These are phyloP conservation scores for Trichechus manatus DNA, from an alignment of 2,113 vertebrate species.

Conservation along the genomic window DNA sequence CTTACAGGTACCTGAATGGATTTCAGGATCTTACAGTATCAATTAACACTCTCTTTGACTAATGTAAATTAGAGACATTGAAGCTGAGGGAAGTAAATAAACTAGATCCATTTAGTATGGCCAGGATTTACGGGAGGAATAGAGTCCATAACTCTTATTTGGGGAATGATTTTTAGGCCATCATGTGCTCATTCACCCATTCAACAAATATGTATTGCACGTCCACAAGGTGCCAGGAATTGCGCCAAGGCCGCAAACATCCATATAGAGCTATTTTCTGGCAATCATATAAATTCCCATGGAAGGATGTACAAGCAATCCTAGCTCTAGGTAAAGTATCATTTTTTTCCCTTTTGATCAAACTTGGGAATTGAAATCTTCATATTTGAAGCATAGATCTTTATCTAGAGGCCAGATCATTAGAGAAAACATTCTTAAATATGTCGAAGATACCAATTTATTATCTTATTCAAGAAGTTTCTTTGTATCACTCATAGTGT, in stretches of 20 bases:
- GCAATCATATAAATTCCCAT: background rate
- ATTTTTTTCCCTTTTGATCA: background rate
- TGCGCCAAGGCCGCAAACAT: background rate
- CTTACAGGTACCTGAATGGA: background rate
- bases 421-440: constrained; percentile 17
- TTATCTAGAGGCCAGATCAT: background rate
- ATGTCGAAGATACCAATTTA: background rate
- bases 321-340: background rate
- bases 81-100: background rate
- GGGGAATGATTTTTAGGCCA: background rate
- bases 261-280: background rate
- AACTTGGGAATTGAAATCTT: background rate
- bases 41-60: background rate
- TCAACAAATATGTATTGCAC: background rate
- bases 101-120: background rate
- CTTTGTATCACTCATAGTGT: constrained; percentile 75
- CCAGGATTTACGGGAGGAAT: background rate
- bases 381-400: background rate
- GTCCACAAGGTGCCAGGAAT: background rate
- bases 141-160: background rate
- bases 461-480: constrained; percentile 70
- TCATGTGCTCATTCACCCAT: background rate
- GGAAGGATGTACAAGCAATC: background rate
- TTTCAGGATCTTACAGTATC: background rate
- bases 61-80: background rate